These are phyloP conservation scores for Lamellibrachia satsuma DNA, from an alignment of 2,888 invertebrate genomes.

Conservation along the genomic window DNA sequence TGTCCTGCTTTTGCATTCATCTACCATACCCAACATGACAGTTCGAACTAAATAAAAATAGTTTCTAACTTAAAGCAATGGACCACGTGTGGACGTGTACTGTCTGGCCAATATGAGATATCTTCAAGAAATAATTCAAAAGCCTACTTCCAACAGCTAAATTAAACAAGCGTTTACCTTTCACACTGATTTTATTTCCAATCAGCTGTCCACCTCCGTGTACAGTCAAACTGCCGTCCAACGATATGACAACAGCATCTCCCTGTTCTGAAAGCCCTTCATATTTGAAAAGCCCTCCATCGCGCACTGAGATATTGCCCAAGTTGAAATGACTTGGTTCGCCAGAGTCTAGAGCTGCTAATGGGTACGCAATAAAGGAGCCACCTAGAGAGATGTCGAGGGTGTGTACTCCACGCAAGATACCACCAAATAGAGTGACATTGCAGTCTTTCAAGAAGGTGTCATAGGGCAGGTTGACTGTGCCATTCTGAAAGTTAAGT, in stretches of 20 bases:
- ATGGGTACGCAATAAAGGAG: slow-evolving; percentile 46
- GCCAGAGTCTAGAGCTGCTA: slow-evolving; percentile 38
- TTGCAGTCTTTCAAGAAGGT: slow-evolving; percentile 45
- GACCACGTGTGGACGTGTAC: too few relatives aligned
- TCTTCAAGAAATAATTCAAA: background rate
- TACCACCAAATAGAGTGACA: slow-evolving; percentile 46
- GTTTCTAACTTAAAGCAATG: too few relatives aligned
- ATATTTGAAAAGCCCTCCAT: slow-evolving; percentile 48
- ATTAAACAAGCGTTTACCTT: background rate
- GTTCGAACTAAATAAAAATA: too few relatives aligned
- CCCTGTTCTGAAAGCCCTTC: slow-evolving; percentile 42
- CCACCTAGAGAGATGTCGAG: slow-evolving; percentile 50
- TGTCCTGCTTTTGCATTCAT: too few relatives aligned
- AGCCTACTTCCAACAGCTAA: background rate
- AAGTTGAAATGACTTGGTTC: slow-evolving; percentile 39
- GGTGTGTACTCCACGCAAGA: slow-evolving; percentile 46
- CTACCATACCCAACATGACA: too few relatives aligned
- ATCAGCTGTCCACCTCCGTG: slow-evolving; percentile 48
- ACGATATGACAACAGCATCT: slow-evolving; percentile 40
- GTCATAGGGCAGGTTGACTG: slow-evolving; percentile 49
- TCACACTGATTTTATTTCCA: slow-evolving; percentile 39
- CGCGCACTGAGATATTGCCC: slow-evolving; percentile 41
- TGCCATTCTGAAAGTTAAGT: slow-evolving; percentile 41
- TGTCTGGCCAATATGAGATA: background rate
- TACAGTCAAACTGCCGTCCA: slow-evolving; percentile 46